Evolutionary conservation across 2,797 vertebrate species (phyloP).

Genomic region (Pipistrellus nathusii): DNA sequence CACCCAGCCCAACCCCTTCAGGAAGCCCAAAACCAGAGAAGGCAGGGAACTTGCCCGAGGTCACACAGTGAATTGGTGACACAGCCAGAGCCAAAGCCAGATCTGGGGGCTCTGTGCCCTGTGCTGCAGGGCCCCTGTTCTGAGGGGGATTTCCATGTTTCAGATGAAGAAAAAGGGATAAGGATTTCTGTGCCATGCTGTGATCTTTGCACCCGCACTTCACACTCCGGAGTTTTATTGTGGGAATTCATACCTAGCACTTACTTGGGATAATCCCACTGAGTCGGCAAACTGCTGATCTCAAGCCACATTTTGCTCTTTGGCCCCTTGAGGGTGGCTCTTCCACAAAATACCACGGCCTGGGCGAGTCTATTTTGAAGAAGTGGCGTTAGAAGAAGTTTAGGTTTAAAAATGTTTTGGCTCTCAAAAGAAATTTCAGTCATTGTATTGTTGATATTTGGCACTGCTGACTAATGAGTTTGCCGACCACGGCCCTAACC

Average conservation of each 20-base stretch:
- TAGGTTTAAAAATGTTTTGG: too few species aligned
- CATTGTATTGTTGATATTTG: too few species aligned
- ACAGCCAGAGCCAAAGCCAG: neutral
- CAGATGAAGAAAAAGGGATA: neutral
- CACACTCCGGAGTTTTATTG: neutral
- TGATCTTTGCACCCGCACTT: neutral
- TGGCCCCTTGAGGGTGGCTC: too few species aligned
- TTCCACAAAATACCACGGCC: too few species aligned
- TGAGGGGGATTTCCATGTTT: neutral
- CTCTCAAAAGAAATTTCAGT: too few species aligned
- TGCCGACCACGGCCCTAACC: neutral
- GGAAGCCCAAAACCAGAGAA: neutral
- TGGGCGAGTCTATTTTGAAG: too few species aligned
- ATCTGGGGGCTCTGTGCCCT: neutral
- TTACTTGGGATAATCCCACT: neutral
- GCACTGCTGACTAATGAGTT: too few species aligned
- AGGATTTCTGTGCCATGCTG: neutral
- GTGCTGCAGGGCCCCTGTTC: neutral
- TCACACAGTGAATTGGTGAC: neutral
- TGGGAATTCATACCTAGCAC: neutral
- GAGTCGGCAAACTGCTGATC: neutral
- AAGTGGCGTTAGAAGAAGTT: too few species aligned
- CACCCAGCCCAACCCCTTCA: neutral
- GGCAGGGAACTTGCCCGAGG: neutral
- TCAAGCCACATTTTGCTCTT: too few species aligned